Conservation (phyloP, 2,888 invertebrate genomes). For the Ceriagrion tenellum region DNA sequence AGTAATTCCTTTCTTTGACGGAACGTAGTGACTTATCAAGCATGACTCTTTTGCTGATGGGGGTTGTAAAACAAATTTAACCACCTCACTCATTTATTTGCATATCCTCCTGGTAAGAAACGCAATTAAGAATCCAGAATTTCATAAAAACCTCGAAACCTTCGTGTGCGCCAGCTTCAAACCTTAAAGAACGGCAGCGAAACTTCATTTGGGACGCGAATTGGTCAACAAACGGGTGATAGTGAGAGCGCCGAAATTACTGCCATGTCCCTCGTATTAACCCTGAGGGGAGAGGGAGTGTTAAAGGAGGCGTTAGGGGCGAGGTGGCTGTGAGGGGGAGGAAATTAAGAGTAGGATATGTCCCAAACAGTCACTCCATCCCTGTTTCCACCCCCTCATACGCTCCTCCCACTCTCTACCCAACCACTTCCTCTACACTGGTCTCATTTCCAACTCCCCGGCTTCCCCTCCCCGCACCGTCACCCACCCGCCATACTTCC, state of each 20-base stretch:
- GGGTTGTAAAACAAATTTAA: too few species aligned
- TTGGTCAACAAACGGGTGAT: background rate
- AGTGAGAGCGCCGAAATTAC: background rate
- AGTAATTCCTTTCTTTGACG: too few species aligned
- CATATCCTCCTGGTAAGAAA: background rate
- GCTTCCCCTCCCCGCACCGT: background rate
- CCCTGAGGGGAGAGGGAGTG: background rate
- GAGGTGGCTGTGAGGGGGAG: background rate
- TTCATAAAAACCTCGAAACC: background rate
- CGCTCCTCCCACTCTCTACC: background rate
- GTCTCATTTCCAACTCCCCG: background rate
- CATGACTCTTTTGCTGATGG: too few species aligned
- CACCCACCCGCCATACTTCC: too few species aligned
- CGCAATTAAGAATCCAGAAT: background rate
- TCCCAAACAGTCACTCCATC: constrained; percentile 8
- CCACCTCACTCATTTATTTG: background rate
- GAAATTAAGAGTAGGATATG: background rate
- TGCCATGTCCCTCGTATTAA: background rate
- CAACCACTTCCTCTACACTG: background rate
- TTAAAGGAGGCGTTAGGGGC: background rate
- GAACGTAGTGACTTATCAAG: too few species aligned
- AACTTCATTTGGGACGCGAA: background rate
- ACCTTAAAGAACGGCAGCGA: background rate
- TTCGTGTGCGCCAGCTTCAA: background rate
- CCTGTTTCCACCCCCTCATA: background rate